Evolutionary conservation across 1,140 invertebrate species (phyloP).

Genomic region (Apis laboriosa): DNA sequence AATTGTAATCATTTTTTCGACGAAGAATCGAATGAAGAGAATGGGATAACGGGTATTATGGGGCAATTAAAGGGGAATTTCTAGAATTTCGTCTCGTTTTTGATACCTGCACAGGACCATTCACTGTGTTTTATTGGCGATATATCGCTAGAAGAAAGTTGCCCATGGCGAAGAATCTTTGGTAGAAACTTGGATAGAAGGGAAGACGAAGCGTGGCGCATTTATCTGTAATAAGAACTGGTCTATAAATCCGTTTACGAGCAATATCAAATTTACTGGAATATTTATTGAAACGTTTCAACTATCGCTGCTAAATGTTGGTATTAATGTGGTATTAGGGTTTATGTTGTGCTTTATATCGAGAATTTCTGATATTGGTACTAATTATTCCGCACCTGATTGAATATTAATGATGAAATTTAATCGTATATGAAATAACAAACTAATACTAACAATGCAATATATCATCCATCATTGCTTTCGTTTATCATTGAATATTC

Average conservation of each 20-base stretch:
- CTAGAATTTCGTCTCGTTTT: background rate
- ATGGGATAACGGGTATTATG: too few species aligned
- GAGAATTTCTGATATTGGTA: background rate
- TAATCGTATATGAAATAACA: too few species aligned
- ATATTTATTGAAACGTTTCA: background rate
- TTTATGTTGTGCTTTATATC: background rate
- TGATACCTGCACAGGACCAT: background rate
- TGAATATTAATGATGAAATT: background rate
- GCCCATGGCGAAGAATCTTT: background rate
- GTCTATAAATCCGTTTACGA: conserved; percentile 20
- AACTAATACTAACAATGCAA: too few species aligned
- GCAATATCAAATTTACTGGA: background rate
- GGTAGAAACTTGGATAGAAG: background rate
- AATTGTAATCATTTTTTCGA: too few species aligned
- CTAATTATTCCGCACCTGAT: background rate
- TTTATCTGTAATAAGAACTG: conserved; percentile 18
- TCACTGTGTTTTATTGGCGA: background rate
- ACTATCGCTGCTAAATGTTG: background rate
- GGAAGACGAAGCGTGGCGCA: conserved; percentile 8
- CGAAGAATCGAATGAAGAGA: too few species aligned
- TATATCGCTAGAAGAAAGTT: background rate
- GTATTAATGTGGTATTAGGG: background rate
- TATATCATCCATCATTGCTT: too few species aligned
- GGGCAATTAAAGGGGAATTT: background rate
- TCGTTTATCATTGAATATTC: too few species aligned